phyloP scores from a whole-genome alignment of 1,140 invertebrate genomes.

The Capitella teleta region DNA sequence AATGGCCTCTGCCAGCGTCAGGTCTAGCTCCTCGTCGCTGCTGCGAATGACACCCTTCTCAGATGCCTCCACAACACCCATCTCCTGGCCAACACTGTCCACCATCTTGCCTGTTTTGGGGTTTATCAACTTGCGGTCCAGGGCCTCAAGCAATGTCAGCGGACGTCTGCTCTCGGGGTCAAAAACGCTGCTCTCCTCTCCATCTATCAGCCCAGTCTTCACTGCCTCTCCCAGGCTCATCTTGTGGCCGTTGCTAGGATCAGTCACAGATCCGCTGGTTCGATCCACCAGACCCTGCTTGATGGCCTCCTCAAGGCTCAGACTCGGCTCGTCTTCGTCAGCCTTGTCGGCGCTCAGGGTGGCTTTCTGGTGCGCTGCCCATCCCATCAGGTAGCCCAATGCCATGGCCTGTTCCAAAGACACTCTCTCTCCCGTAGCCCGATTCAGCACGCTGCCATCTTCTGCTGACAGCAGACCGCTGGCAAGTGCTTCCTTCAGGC shows the following conservation, averaged over 20 bases:
- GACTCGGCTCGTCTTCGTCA: no score
- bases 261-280: slow-evolving; percentile 24
- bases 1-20: slow-evolving; percentile 53
- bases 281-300: slow-evolving; percentile 20
- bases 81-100: slow-evolving; percentile 75
- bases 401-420: slow-evolving; percentile 60
- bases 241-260: slow-evolving; percentile 5
- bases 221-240: slow-evolving; percentile 58
- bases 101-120: slow-evolving; percentile 59
- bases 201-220: slow-evolving; percentile 11
- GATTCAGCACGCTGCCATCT: slow-evolving; percentile 12
- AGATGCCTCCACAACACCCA: slow-evolving; percentile 56
- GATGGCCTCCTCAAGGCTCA: slow-evolving; percentile 41
- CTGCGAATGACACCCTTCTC: slow-evolving; percentile 60
- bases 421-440: slow-evolving; percentile 12
- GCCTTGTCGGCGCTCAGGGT: no score
- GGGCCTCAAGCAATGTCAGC: slow-evolving; percentile 59
- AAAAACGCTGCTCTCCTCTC: background rate
- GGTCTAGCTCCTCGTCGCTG: slow-evolving; percentile 51
- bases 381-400: background rate
- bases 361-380: no score
- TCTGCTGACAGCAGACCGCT: slow-evolving; percentile 53
- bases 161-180: slow-evolving; percentile 19
- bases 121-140: slow-evolving; percentile 56
- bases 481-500: slow-evolving; percentile 62